Evolutionary conservation across 1,140 invertebrate species (phyloP).

Genomic region (Drosophila teissieri): DNA sequence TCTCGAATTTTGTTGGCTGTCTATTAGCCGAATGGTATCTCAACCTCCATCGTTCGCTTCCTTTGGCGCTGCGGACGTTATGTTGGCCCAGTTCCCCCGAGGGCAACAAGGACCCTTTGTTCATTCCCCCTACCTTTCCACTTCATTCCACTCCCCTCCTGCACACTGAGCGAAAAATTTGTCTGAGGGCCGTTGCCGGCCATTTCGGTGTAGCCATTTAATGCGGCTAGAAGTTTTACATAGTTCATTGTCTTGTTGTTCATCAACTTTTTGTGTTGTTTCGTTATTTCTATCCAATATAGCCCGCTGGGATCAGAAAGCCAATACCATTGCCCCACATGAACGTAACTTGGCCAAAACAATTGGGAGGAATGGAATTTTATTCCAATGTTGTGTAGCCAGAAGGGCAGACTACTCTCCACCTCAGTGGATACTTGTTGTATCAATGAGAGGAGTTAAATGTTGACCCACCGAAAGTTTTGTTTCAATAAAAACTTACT

Average conservation of each 20-base stretch:
- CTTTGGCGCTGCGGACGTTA: slow-evolving; percentile 16
- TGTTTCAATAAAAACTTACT: slow-evolving; percentile 17
- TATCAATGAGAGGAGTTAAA: slow-evolving; percentile 5
- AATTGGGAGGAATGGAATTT: slow-evolving; percentile 23
- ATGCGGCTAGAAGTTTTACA: slow-evolving; percentile 62
- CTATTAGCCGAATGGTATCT: slow-evolving; percentile 65
- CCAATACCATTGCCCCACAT: neutral
- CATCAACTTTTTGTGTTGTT: slow-evolving; percentile 65
- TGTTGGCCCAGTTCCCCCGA: slow-evolving; percentile 52
- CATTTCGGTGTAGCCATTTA: slow-evolving; percentile 35
- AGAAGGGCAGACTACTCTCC: neutral
- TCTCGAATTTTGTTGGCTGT: slow-evolving; percentile 11
- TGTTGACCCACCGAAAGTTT: neutral
- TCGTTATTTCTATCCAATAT: slow-evolving; percentile 51
- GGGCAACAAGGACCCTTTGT: slow-evolving; percentile 55
- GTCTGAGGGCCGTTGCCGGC: neutral
- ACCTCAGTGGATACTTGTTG: slow-evolving; percentile 20
- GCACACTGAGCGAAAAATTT: slow-evolving; percentile 55
- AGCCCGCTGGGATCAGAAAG: slow-evolving; percentile 36
- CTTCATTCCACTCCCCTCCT: neutral
- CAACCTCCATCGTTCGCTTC: slow-evolving; percentile 38
- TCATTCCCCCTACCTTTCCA: slow-evolving; percentile 6
- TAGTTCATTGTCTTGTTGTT: slow-evolving; percentile 78
- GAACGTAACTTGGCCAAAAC: slow-evolving; percentile 2
- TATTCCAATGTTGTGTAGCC: slow-evolving; percentile 7